phyloP scores from a whole-genome alignment of 1,140 invertebrate genomes.

The Rhynchophorus ferrugineus region DNA sequence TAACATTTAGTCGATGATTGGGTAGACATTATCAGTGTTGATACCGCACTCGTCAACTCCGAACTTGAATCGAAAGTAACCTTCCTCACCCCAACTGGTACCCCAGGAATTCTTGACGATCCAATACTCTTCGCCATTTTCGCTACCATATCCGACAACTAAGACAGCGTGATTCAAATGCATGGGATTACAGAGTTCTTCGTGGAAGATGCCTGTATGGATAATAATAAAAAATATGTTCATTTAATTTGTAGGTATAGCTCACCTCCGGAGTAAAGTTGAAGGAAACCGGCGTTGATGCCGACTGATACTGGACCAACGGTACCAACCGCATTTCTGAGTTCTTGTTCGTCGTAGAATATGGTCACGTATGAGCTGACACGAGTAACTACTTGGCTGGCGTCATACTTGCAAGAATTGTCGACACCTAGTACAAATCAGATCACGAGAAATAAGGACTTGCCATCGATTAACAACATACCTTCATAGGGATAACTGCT shows the following conservation, averaged over 20 bases:
- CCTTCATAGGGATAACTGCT: slow-evolving; percentile 13
- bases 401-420: slow-evolving; percentile 16
- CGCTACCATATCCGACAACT: slow-evolving; percentile 27
- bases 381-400: slow-evolving; percentile 44
- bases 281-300: slow-evolving; percentile 68
- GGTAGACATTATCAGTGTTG: slow-evolving; percentile 33
- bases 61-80: slow-evolving; percentile 55
- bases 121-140: slow-evolving; percentile 26
- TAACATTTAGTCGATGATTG: no score
- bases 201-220: background rate
- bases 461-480: no score
- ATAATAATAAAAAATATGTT: no score
- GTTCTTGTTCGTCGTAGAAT: slow-evolving; percentile 60
- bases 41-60: slow-evolving; percentile 59
- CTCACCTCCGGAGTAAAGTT: slow-evolving; percentile 21
- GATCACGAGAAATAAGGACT: no score
- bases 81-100: slow-evolving; percentile 39
- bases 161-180: slow-evolving; percentile 34
- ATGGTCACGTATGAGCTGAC: slow-evolving; percentile 16
- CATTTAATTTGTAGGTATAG: no score
- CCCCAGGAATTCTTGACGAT: slow-evolving; percentile 34
- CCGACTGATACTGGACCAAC: slow-evolving; percentile 79
- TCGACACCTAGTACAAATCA: no score
- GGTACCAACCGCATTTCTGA: slow-evolving; percentile 68
- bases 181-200: slow-evolving; percentile 19